Base-by-base conservation (phyloP, 1,140 invertebrate species). In the Cydia strobilella region DNA sequence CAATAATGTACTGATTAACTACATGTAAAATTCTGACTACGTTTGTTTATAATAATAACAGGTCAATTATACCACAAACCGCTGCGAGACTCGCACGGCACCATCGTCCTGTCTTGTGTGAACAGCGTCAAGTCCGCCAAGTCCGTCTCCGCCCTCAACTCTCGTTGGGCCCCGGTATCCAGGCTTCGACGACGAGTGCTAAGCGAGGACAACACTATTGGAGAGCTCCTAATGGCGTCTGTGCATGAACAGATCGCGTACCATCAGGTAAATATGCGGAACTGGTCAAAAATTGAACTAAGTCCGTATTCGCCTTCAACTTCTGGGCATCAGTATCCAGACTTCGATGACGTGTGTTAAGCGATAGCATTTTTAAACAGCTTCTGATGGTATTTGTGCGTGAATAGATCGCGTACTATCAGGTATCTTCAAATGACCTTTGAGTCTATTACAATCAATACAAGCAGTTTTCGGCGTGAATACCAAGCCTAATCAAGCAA, bases 11-110 rank as follows among this genome's bases (percentile, higher is more conserved):
- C 35, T 39, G 9, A 10, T 31, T 31, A 31, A 31, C 31, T 1
- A 31, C 27, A 31, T 74, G 20, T 72, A 59, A 18, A 72, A n/a
- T 45, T 73, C 0, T 51, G 5, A 48, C 13, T 25, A 73, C 12
- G 27, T 51, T 54, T 12, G 13, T 74, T 23, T 51, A 20, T 13
- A 1, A n/a, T 27, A 51, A 13, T 20, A 18, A 18, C 86, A 93
- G 97, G 98, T 13, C 97, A 98, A 90, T 94, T 99, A 27, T 98
- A 98, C 91, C 96, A 98, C 87, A 97, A 97, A 82, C 97, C 98
- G 0, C 91, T 99, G 48, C 94, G 96, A 78, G 98, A 99, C 89
- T 94, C 95, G 2, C 96, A 98, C 86, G 98, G 98, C 23, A 98
- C 97, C 2, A 94, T 98, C n/a, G 97, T 99, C 0, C 94, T 99